Evolutionary conservation across 2,797 vertebrate species (phyloP).

Genomic region (Squalus acanthias): DNA sequence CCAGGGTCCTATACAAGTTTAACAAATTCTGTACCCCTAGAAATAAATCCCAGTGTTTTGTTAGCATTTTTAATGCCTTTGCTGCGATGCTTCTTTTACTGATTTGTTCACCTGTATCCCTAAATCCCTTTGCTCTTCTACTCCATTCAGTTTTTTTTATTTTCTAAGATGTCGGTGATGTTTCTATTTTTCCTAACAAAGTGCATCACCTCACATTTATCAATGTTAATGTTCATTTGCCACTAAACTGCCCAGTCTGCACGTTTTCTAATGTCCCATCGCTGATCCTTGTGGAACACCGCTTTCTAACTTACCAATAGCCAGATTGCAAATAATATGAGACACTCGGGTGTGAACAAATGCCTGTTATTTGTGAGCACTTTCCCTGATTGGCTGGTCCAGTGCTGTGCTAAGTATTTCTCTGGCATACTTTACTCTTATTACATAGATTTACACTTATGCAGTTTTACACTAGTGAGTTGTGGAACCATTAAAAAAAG

Average conservation of each 20-base stretch:
- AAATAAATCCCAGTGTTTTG: neutral
- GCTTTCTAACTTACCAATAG: neutral
- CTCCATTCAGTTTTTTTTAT: neutral
- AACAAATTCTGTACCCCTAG: neutral
- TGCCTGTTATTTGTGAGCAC: neutral
- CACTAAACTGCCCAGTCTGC: neutral
- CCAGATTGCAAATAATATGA: neutral
- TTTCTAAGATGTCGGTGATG: neutral
- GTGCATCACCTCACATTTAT: neutral
- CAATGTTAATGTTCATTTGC: no score
- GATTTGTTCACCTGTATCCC: neutral
- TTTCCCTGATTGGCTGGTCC: neutral
- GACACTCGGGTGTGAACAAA: neutral
- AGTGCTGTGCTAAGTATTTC: neutral
- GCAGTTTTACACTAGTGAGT: neutral
- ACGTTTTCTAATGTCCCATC: neutral
- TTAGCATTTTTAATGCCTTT: neutral
- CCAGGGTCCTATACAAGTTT: neutral
- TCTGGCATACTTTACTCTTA: neutral
- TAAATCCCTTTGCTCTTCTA: neutral
- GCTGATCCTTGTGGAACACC: neutral
- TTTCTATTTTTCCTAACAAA: neutral
- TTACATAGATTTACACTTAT: neutral
- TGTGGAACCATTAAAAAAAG: neutral
- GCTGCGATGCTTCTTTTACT: neutral